Evolutionary conservation across 2,113 vertebrate genomes (phyloP), one percentile per base, ranked within the genome.

Genomic region (Deroptyus accipitrinus): DNA sequence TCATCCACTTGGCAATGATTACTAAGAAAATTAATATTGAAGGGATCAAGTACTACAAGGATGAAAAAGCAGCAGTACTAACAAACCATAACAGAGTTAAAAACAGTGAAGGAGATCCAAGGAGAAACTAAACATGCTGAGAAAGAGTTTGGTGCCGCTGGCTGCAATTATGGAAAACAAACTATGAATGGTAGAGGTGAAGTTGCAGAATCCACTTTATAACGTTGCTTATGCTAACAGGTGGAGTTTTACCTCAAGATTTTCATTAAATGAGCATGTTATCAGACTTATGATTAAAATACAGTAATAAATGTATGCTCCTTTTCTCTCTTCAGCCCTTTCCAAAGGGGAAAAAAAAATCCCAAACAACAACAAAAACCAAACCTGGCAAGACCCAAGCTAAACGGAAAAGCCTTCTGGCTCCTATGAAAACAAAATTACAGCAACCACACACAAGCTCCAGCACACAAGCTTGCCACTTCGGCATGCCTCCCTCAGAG

Each of bases 381-480:
- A 35, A 88, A 92, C n/a, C 72, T 82, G 73, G 75, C 62, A 88
- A 86, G 92, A 83, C 79, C 81, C 39, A 57, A 94, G 76, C 88
- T 91, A 59, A 94, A 96, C 78, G 83, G 33, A 66, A 93, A 93
- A 95, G 93, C 72, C 66, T 87, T 91, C 82, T 87, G 82, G 80
- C 93, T 97, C 92, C 90, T 88, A 49, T 41, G 81, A 95, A 97
- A 97, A 96, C 95, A 96, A 81, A 89, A 95, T 68, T 41, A 96
- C 66, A 91, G 90, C 90, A 97, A 94, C 90, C 92, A 94, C 96
- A 95, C 83, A 96, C 59, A 96, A 94, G 82, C 89, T 78, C 51
- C 46, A 80, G 83, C 94, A 79, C 75, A 95, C 44, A 95, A 89
- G 90, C 86, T 76, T 93, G 94, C 73, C 61, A 22, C 91, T 96